Conservation (phyloP, 2,888 invertebrate genomes). For the Leptopilina drosophilae region DNA sequence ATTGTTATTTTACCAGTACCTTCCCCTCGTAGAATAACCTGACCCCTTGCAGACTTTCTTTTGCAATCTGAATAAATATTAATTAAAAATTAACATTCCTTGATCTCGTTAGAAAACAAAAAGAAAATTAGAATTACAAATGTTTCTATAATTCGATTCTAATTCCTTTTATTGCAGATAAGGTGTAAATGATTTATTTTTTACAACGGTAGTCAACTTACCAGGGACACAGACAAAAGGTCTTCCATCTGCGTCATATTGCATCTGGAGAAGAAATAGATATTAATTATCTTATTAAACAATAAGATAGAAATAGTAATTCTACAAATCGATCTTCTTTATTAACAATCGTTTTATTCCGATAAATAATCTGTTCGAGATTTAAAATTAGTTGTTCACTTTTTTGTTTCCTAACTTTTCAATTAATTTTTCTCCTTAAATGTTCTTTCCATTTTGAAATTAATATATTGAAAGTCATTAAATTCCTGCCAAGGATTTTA, state of each 20-base stretch:
- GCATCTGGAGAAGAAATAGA: constrained; percentile 77
- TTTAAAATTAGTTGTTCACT: too few relatives aligned
- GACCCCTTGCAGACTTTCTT: constrained; percentile 85
- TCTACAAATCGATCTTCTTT: too few relatives aligned
- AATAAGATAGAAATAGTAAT: too few relatives aligned
- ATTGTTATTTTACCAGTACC: constrained; percentile 91
- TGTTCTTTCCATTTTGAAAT: too few relatives aligned
- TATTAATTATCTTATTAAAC: constrained; percentile 13
- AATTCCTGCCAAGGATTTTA: too few relatives aligned
- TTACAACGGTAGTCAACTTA: constrained; percentile 53
- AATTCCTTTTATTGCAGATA: too few relatives aligned
- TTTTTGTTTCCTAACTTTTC: too few relatives aligned
- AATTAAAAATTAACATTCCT: constrained; percentile 36
- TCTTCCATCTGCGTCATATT: constrained; percentile 84
- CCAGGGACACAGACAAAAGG: constrained; percentile 79
- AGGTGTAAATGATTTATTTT: neutral
- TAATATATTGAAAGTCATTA: too few relatives aligned
- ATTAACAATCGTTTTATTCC: too few relatives aligned
- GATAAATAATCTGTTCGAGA: too few relatives aligned
- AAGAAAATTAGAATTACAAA: constrained; percentile 27
- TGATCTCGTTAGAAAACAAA: constrained; percentile 10
- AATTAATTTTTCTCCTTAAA: too few relatives aligned
- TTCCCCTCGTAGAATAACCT: constrained; percentile 88
- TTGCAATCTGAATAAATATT: constrained; percentile 80
- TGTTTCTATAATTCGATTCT: neutral